Base-by-base conservation (phyloP, 2,888 invertebrate species). In the Chaetoderma sp. region DNA sequence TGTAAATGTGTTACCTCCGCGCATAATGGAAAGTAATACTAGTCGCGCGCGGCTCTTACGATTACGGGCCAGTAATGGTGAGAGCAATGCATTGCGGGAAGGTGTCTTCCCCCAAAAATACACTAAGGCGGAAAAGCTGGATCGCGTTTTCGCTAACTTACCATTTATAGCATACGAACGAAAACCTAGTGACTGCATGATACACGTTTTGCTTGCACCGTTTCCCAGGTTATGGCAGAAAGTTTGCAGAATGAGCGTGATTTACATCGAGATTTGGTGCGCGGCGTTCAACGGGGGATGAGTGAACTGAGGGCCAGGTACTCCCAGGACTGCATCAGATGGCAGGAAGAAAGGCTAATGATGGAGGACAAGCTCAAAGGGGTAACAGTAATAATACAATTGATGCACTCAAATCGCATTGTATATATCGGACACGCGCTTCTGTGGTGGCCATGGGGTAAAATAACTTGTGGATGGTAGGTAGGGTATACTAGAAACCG, bases 311-410 rank as follows among this genome's bases (percentile, higher is more conserved):
- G 73, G 39, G 76, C 75, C 8, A 76, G 70, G 4, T 78, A 80
- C 59, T 69, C 75, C 5, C 69, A 73, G 25, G 78, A 80, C 56
- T 65, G 78, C 59, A 66, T 70, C 1, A 67, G 78, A 21, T 81
- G 80, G 77, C 78, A 80, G 25, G 80, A 81, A 4, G 83, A 85
- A 54, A 77, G 75, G 49, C 67, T 65, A 2, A 66, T 69, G 0
- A 67, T 82, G 13, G 77, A 76, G 59, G 70, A 73, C 25, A 77
- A 81, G 44, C 73, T 79, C 2, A 67, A 68, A 45, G 78, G 80
- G 79, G 82, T 81, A 47, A 52, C 39, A 10, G 18, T 44, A 10
- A 42, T 5, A 8, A n/a, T 52, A 42, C n/a, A 18, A 5, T n/a
- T n/a, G n/a, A n/a, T n/a, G n/a, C n/a, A 32, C 27, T 57, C 23